Conservation (phyloP, 2,888 invertebrate genomes). For the Synanthedon andrenaeformis region DNA sequence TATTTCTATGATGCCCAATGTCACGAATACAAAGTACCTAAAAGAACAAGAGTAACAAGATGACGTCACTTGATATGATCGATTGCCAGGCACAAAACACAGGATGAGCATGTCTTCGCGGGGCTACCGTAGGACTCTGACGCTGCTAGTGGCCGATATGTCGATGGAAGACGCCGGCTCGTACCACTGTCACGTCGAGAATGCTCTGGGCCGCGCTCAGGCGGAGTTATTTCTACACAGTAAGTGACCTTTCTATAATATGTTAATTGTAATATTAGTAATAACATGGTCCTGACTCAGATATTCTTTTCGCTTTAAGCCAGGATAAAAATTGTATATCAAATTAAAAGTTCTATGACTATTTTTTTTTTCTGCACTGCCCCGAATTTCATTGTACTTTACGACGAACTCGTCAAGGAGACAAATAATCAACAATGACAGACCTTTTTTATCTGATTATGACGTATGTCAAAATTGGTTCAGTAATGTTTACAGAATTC, state of each 20-base stretch:
- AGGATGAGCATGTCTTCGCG: constrained; percentile 32
- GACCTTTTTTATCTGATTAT: no score
- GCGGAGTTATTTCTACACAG: constrained; percentile 76
- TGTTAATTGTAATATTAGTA: not conserved
- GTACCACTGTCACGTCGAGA: constrained; percentile 77
- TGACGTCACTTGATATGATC: not conserved
- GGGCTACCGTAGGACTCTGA: constrained; percentile 74
- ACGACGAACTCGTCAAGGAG: no score
- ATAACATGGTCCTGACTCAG: not conserved
- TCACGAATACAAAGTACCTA: no score
- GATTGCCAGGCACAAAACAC: constrained; percentile 38
- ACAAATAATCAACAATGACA: no score
- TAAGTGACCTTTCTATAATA: constrained; percentile 41
- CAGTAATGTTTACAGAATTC: no score
- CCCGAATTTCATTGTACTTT: no score
- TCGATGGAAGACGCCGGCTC: constrained; percentile 72
- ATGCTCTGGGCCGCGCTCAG: constrained; percentile 74
- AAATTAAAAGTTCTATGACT: no score
- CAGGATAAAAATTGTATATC: no score
- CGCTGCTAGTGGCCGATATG: constrained; percentile 69
- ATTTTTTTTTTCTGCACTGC: no score
- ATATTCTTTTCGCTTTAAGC: not conserved
- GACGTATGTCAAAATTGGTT: no score
- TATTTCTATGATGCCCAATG: no score
- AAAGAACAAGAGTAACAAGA: no score